A percentile compares a stretch with the other conserved stretches of the same genome.
Evolutionary conservation across 2,888 invertebrate species (phyloP).

Genomic region (Dusona sp.): DNA sequence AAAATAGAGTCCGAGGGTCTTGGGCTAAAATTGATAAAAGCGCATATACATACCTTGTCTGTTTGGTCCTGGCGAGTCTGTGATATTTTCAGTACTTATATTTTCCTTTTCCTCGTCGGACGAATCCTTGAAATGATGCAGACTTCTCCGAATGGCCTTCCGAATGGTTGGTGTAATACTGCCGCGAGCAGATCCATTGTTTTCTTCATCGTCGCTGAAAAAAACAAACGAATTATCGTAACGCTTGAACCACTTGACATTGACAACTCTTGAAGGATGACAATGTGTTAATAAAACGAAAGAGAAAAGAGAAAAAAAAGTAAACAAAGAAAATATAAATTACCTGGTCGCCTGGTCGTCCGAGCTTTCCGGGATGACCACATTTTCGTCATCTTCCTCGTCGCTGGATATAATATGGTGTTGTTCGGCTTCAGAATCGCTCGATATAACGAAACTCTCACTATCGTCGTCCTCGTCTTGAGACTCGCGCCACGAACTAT

Average conservation of each 20-base stretch:
- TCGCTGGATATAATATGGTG: not conserved
- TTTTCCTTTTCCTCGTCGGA: constrained; percentile 1
- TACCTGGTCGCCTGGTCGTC: not conserved
- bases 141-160: constrained; percentile 15
- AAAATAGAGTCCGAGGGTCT: too few species aligned
- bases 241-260: not conserved
- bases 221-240: not conserved
- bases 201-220: too few species aligned
- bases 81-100: not conserved
- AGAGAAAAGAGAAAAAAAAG: not conserved
- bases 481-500: not conserved
- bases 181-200: not conserved
- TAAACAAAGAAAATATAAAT: not conserved
- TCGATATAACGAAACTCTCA: not conserved
- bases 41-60: not conserved
- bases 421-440: not conserved
- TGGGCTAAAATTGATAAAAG: too few species aligned
- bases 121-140: constrained; percentile 6
- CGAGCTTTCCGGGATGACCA: not conserved
- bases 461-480: not conserved
- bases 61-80: not conserved
- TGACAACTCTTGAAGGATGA: not conserved
- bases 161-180: constrained; percentile 11
- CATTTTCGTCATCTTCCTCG: not conserved
- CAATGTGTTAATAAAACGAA: not conserved